Evolutionary conservation across 2,113 vertebrate genomes (phyloP), one percentile per base, ranked within the genome.

Genomic region (Oryzias curvinotus): DNA sequence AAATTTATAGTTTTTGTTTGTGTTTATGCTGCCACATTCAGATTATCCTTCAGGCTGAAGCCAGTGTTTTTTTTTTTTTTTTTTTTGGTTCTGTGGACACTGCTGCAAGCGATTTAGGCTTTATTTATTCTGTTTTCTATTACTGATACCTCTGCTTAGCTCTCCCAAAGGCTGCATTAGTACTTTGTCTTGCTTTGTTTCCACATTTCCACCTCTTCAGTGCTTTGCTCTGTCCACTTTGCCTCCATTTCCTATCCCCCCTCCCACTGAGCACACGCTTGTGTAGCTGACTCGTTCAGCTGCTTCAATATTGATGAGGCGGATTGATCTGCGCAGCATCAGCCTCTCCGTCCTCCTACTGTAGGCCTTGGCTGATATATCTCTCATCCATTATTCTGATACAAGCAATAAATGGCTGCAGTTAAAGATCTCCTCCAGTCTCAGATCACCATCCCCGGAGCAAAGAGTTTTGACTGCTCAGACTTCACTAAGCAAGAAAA

Each of bases 301-400:
- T 51, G 56, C 71, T 85, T 71, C 71, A 83, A 73, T 86, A 85
- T 84, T 86, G 82, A 86, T 80, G 81, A 72, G 55, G 45, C 5
- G 54, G 49, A 81, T 87, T 72, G 46, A 87, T 77, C 44, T 47
- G 57, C 65, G 18, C 51, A 72, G 56, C 48, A 36, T 41, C 60
- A 21, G 53, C 53, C 64, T 73, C 55, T 48, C 51, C 26, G 53
- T 77, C 57, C 54, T 72, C 18, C 57, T 68, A 64, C 60, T 44
- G 14, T 54, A 66, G 71, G 66, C 77, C 52, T 52, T 75, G 61
- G 78, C 75, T 78, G 80, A 83, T 86, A 69, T 52, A 68, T 77
- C 23, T 28, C 47, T 49, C 62, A 64, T 80, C 77, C 50, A 26
- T 51, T 81, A 76, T 78, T 83, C 77, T 68, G 55, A 78, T 63